Evolutionary conservation across 2,797 vertebrate species (phyloP).

Genomic region (Chrysocyon brachyurus): DNA sequence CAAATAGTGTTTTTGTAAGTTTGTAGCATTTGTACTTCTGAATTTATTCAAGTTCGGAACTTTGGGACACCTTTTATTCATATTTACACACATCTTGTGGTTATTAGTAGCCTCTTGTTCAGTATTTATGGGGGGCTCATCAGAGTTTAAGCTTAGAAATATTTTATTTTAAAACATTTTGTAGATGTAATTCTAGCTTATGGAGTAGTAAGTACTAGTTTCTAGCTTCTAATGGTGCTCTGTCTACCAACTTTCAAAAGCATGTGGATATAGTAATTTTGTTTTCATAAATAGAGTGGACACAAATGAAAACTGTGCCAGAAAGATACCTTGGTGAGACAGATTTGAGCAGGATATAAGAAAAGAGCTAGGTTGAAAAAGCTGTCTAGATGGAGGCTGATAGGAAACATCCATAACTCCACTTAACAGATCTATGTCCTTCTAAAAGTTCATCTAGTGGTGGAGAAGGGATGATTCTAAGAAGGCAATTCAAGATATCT

Average conservation of each 20-base stretch:
- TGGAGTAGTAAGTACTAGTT: not conserved
- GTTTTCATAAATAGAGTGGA: not conserved
- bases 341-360: not conserved
- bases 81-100: not conserved
- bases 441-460: conserved; percentile 9
- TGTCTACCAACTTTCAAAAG: not conserved
- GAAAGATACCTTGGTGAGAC: not conserved
- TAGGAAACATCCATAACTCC: not conserved
- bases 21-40: not conserved
- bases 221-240: not conserved
- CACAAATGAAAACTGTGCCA: conserved; percentile 13
- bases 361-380: conserved; percentile 49
- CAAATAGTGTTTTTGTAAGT: not conserved
- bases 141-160: not conserved
- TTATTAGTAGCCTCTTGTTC: not conserved
- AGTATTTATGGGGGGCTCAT: not conserved
- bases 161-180: conserved; percentile 49
- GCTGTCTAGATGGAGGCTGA: not conserved
- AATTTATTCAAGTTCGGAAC: conserved; percentile 37
- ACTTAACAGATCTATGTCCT: not conserved
- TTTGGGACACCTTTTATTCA: not conserved
- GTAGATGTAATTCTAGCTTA: not conserved
- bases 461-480: not conserved
- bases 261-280: not conserved
- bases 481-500: not conserved